Conservation (phyloP, 2,888 invertebrate genomes). For the Hofmannophila pseudospretella region DNA sequence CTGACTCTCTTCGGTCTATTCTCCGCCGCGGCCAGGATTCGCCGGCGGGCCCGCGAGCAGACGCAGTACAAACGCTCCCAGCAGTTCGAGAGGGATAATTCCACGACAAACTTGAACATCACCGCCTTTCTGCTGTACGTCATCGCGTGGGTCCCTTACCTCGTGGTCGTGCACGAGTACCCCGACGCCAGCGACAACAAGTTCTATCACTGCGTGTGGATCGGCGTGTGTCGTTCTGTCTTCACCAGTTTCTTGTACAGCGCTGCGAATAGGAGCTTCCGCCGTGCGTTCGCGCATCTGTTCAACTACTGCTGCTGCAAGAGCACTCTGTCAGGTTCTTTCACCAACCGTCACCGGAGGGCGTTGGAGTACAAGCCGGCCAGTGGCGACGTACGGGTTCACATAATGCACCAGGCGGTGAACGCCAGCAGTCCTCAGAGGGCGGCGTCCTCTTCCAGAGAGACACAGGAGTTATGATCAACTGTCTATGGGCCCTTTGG, state of each 20-base stretch:
- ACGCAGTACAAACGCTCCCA: constrained; percentile 79
- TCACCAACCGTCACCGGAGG: constrained; percentile 78
- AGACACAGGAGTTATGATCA: constrained; percentile 31
- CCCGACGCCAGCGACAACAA: constrained; percentile 64
- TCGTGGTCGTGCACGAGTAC: constrained; percentile 75
- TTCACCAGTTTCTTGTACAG: constrained; percentile 81
- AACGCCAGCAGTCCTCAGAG: constrained; percentile 66
- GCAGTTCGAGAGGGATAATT: constrained; percentile 80
- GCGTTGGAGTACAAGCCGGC: constrained; percentile 47
- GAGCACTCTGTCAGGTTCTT: constrained; percentile 79
- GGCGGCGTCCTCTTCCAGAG: constrained; percentile 19
- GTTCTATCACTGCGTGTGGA: constrained; percentile 83
- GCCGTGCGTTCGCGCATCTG: constrained; percentile 83
- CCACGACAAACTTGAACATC: constrained; percentile 80
- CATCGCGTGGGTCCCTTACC: constrained; percentile 83
- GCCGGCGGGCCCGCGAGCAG: constrained; percentile 68
- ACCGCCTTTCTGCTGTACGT: constrained; percentile 80
- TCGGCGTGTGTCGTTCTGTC: constrained; percentile 83
- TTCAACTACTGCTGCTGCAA: constrained; percentile 91
- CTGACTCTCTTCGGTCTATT: constrained; percentile 76
- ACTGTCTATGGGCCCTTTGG: not conserved
- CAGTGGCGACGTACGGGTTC: constrained; percentile 83
- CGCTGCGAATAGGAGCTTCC: constrained; percentile 81
- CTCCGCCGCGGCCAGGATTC: constrained; percentile 67
- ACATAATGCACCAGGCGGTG: constrained; percentile 77